Percentiles rank a stretch among this genome's conserved stretches.
Evolutionary conservation across 2,113 vertebrate genomes (phyloP).

Genomic region (Patagioenas fasciata): DNA sequence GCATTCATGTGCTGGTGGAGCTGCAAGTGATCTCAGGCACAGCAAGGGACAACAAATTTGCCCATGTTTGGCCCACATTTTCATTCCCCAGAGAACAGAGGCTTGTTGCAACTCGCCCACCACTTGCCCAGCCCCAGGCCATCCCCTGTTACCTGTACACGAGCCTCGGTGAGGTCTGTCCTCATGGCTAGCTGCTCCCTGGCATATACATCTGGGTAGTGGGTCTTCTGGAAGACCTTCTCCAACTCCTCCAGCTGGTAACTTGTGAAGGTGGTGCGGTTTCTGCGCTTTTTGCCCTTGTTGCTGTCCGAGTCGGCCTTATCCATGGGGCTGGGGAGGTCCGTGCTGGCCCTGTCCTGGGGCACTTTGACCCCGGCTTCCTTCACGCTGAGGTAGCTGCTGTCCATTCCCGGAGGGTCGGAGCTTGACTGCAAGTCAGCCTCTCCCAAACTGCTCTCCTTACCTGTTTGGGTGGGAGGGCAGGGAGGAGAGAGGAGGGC

Average conservation of each 20-base stretch:
- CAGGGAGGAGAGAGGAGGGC: neutral
- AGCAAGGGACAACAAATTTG: neutral
- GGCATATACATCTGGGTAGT: constrained; percentile 97
- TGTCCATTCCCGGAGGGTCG: constrained; percentile 90
- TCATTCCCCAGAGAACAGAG: neutral
- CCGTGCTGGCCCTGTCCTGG: constrained; percentile 82
- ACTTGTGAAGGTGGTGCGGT: constrained; percentile 98
- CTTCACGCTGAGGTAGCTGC: constrained; percentile 91
- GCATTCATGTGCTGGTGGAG: neutral
- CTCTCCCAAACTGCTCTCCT: constrained; percentile 88
- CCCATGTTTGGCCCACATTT: neutral
- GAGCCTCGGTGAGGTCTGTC: constrained; percentile 96
- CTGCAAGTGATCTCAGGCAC: neutral
- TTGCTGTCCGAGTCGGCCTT: constrained; percentile 92
- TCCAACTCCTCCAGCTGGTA: constrained; percentile 98
- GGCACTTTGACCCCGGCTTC: constrained; percentile 82
- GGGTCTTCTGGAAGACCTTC: constrained; percentile 99
- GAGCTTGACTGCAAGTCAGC: constrained; percentile 84
- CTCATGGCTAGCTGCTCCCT: constrained; percentile 97
- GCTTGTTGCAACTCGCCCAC: neutral
- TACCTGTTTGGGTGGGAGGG: constrained; percentile 74
- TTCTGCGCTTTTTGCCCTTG: constrained; percentile 96
- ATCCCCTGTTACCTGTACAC: constrained; percentile 87
- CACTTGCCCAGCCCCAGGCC: neutral
- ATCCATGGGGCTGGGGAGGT: constrained; percentile 86